Percentiles rank a stretch among this genome's conserved stretches.
phyloP scores from a whole-genome alignment of 2,113 vertebrate genomes.

The Rhizomys pruinosus region DNA sequence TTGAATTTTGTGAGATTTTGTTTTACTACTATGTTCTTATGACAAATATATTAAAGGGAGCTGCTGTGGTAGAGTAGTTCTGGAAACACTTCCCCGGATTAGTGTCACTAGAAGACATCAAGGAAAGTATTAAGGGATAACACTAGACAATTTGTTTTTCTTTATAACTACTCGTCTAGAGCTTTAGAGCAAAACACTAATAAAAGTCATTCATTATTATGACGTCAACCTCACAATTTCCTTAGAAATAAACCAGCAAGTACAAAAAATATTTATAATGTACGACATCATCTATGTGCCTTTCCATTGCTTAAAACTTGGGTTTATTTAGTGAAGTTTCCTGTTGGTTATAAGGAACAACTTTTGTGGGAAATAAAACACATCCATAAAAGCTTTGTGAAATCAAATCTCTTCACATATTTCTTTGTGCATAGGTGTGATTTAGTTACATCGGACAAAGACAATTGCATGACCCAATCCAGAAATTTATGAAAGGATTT shows the following conservation, averaged over 20 bases:
- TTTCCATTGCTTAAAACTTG: conserved; percentile 88
- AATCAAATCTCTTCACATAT: conserved; percentile 82
- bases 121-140: conserved; percentile 76
- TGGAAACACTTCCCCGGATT: conserved; percentile 68
- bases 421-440: neutral
- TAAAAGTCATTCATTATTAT: conserved; percentile 89
- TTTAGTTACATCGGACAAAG: conserved; percentile 52
- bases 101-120: conserved; percentile 81
- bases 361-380: conserved; percentile 84
- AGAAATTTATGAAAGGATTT: conserved; percentile 65
- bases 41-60: conserved; percentile 61
- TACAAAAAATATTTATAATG: conserved; percentile 93
- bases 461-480: conserved; percentile 47
- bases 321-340: conserved; percentile 87
- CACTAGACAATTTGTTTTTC: conserved; percentile 82
- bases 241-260: conserved; percentile 88
- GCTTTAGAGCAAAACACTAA: conserved; percentile 87
- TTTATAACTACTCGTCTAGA: conserved; percentile 83
- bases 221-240: conserved; percentile 90
- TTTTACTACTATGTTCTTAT: conserved; percentile 58
- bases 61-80: conserved; percentile 32
- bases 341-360: conserved; percentile 87
- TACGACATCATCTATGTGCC: conserved; percentile 90
- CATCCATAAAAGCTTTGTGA: conserved; percentile 84
- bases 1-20: conserved; percentile 77